Evolutionary conservation across 2,113 vertebrate species (phyloP), one percentile per base, ranked within the genome.

Genomic region (Centrocercus urophasianus): DNA sequence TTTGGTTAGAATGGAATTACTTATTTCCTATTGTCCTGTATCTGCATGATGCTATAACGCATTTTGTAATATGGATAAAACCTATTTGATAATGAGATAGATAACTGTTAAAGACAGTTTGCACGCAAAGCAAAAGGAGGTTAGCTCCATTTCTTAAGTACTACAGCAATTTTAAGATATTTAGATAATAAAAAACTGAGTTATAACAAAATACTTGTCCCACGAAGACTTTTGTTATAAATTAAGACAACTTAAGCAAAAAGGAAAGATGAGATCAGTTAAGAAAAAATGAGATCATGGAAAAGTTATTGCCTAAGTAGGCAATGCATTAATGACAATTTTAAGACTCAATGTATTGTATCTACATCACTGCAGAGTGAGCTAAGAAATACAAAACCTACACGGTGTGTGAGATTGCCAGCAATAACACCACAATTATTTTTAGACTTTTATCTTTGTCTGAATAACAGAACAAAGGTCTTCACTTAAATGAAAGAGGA

Each of bases 361-460:
- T 65, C 64, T 75, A 93, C 52, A 66, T 92, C 80, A 92, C n/a
- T 78, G 30, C 32, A 48, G 11, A 65, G 27, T 84, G 83, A 86
- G 8, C 47, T 43, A 88, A 54, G 25, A 54, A 34, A 64, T 38
- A 72, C 8, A 83, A 77, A 73, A 87, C 47, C 80, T 83, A 71
- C 19, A 73, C 8, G 32, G 36, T 18, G 45, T 67, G 25, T 20
- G 11, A 86, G 10, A 45, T 4, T 88, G 76, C 38, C 80, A 95
- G 80, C 57, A 88, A 48, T 48, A 94, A 86, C 17, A 90, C 11
- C 2, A 36, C 67, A 21, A 48, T 86, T 82, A 84, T 52, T 88
- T 89, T 86, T 82, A 86, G 38, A 69, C 81, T 92, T 92, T 92
- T 74, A 88, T 89, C 88, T 86, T 50, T 71, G 40, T 36, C 28